Conservation (phyloP, 1,140 invertebrate genomes). For the Tetraneura akinire region DNA sequence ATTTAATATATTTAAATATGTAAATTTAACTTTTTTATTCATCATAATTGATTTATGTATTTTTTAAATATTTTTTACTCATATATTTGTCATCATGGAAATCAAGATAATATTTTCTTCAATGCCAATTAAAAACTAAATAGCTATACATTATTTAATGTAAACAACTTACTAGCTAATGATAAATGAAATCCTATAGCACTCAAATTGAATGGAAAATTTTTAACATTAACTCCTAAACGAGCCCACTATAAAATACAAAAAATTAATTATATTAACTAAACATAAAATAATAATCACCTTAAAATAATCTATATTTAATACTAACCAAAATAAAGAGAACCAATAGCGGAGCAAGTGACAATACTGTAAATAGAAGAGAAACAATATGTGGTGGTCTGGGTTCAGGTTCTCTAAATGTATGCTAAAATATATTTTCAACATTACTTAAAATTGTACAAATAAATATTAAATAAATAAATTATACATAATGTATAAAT, state of each 20-base stretch:
- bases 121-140: too few relatives aligned
- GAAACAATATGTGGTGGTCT: conserved; percentile 85
- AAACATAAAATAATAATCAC: neutral
- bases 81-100: too few relatives aligned
- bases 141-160: neutral
- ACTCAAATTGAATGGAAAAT: conserved; percentile 77
- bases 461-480: conserved; percentile 31
- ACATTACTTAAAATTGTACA: too few relatives aligned
- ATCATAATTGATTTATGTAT: too few relatives aligned
- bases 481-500: conserved; percentile 14
- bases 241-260: conserved; percentile 72
- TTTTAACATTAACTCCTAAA: conserved; percentile 85
- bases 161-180: conserved; percentile 67
- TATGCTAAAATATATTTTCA: conserved; percentile 65
- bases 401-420: conserved; percentile 90
- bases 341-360: conserved; percentile 78
- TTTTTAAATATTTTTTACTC: too few relatives aligned
- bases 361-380: conserved; percentile 84
- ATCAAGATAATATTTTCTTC: too few relatives aligned
- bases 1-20: neutral
- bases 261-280: conserved; percentile 17
- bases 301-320: conserved; percentile 25
- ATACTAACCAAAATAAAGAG: conserved; percentile 73
- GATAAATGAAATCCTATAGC: conserved; percentile 86
- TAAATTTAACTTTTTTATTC: too few relatives aligned